Conservation (phyloP, 2,888 invertebrate species). For the Choreutis nemorana region DNA sequence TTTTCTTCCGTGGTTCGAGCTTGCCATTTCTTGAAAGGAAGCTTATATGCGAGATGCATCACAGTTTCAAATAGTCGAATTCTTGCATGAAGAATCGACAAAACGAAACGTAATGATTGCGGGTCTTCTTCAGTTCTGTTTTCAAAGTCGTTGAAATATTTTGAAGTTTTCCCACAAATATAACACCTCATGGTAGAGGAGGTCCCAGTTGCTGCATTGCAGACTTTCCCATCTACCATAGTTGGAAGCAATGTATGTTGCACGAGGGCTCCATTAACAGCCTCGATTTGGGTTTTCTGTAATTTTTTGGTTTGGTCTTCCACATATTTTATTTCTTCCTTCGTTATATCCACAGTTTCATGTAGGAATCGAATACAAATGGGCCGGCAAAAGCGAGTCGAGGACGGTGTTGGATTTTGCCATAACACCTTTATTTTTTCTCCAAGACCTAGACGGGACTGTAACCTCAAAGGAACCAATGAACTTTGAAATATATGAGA, state of each 20-base stretch:
- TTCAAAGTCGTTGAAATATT: constrained; percentile 19
- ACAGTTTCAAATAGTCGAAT: constrained; percentile 19
- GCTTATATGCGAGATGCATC: constrained; percentile 22
- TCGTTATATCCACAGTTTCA: too few species aligned
- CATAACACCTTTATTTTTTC: too few species aligned
- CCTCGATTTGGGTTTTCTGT: too few species aligned
- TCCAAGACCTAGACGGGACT: too few species aligned
- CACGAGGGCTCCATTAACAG: too few species aligned
- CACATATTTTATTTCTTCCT: too few species aligned
- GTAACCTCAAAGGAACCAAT: too few species aligned
- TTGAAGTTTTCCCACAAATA: constrained; percentile 20
- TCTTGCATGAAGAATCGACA: constrained; percentile 20
- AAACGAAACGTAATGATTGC: constrained; percentile 11
- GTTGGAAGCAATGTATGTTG: constrained; percentile 15
- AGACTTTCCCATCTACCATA: constrained; percentile 24
- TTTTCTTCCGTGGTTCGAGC: constrained; percentile 9
- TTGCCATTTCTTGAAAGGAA: constrained; percentile 20
- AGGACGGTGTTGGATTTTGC: too few species aligned
- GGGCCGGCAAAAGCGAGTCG: too few species aligned
- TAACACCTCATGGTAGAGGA: constrained; percentile 21
- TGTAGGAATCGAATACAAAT: too few species aligned
- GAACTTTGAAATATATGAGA: too few species aligned
- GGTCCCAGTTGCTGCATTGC: constrained; percentile 21
- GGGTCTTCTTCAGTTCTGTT: constrained; percentile 8
- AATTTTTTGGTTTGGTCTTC: too few species aligned